These are phyloP conservation scores for Oscheius sp. DNA, from an alignment of 2,888 invertebrate genomes.

Conservation along the genomic window DNA sequence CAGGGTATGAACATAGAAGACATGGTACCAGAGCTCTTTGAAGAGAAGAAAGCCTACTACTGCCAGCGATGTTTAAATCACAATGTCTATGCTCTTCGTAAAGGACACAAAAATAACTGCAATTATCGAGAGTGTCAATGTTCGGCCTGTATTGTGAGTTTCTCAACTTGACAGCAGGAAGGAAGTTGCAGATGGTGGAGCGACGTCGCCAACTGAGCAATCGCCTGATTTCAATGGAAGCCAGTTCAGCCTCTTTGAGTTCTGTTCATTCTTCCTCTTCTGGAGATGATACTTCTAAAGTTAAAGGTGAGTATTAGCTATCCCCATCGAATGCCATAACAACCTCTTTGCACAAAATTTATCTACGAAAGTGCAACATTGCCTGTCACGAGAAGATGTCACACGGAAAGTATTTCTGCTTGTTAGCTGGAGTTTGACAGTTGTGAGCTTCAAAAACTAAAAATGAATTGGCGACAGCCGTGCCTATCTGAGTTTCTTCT, in stretches of 20 bases:
- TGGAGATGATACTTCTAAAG: slow-evolving; percentile 17
- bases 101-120: slow-evolving; percentile 61
- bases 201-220: slow-evolving; percentile 60
- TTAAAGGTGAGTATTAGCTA: slow-evolving; percentile 22
- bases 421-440: slow-evolving; percentile 21
- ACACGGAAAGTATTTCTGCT: too few species aligned
- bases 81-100: slow-evolving; percentile 56
- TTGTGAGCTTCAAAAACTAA: slow-evolving; percentile 14
- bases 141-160: slow-evolving; percentile 54
- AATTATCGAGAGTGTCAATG: slow-evolving; percentile 56
- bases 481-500: slow-evolving; percentile 33
- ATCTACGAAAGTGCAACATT: too few species aligned
- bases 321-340: not conserved
- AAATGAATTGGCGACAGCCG: slow-evolving; percentile 29
- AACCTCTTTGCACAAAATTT: too few species aligned
- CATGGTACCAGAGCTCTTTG: slow-evolving; percentile 63
- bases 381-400: too few species aligned
- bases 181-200: slow-evolving; percentile 58
- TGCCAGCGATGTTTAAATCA: slow-evolving; percentile 63
- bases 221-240: slow-evolving; percentile 56
- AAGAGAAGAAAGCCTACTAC: slow-evolving; percentile 63
- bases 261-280: slow-evolving; percentile 20
- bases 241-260: not conserved
- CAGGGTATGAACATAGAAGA: slow-evolving; percentile 62
- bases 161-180: not conserved